These are phyloP conservation scores for Aelia acuminata DNA, from an alignment of 2,888 invertebrate genomes.

Conservation along the genomic window DNA sequence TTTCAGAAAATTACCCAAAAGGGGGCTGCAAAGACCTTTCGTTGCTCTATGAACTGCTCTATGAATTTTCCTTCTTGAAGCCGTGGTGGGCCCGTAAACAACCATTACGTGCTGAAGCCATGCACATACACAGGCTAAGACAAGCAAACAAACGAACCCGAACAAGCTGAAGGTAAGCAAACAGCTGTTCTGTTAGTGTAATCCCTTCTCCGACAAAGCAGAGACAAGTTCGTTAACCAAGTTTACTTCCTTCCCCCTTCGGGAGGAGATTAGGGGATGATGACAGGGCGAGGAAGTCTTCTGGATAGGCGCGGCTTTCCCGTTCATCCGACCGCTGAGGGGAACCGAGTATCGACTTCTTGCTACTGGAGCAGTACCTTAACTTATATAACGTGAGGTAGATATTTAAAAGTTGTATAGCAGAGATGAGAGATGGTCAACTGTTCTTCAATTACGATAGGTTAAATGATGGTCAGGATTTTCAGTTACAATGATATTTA, in stretches of 20 bases:
- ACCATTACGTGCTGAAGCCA: neutral
- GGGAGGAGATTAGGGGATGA: constrained; percentile 24
- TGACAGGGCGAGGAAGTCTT: neutral
- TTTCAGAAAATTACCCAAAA: no score
- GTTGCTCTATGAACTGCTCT: no score
- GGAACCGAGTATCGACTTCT: neutral
- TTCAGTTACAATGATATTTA: no score
- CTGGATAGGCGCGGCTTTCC: neutral
- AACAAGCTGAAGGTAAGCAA: neutral
- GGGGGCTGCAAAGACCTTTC: no score
- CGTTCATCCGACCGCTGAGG: neutral
- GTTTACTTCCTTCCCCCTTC: neutral
- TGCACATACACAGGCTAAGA: neutral
- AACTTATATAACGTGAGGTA: no score
- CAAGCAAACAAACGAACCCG: neutral
- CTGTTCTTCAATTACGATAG: no score
- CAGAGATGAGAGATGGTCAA: no score
- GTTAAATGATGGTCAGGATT: no score
- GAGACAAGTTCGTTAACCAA: constrained; percentile 16
- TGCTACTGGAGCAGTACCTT: neutral
- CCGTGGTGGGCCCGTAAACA: neutral
- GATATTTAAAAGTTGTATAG: no score
- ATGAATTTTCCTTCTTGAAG: neutral
- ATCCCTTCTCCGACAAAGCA: neutral
- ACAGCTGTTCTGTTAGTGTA: constrained; percentile 4